These are phyloP conservation scores for Planiliza haematocheilus DNA, from an alignment of 2,113 vertebrate genomes.

Conservation along the genomic window DNA sequence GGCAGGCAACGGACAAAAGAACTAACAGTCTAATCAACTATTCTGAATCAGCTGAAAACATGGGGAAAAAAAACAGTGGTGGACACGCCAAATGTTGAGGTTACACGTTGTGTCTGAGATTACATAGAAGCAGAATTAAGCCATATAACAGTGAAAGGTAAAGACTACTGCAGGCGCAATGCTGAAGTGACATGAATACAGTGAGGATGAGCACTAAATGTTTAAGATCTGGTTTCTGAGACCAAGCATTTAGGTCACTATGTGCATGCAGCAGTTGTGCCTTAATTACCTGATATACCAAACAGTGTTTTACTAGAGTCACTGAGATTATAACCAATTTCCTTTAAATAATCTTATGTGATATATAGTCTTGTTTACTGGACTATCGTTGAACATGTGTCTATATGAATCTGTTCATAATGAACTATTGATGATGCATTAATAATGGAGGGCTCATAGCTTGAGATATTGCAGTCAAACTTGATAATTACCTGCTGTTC, in stretches of 20 bases:
- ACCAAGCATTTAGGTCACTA: conserved; percentile 14
- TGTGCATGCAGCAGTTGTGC: not conserved
- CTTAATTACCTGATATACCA: conserved; percentile 23
- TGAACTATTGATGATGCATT: not conserved
- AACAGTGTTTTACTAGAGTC: conserved; percentile 24
- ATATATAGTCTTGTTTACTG: conserved; percentile 8
- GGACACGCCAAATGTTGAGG: conserved; percentile 7
- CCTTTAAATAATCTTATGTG: not conserved
- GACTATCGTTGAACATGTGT: not conserved
- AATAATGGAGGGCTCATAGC: not conserved
- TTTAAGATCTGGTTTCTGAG: conserved; percentile 15
- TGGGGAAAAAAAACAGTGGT: conserved; percentile 48
- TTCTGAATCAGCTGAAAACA: conserved; percentile 82
- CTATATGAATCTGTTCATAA: not conserved
- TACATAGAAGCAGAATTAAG: too few species aligned
- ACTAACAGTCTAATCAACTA: conserved; percentile 73
- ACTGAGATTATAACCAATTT: not conserved
- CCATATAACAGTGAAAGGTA: conserved; percentile 2
- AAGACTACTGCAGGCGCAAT: conserved; percentile 7
- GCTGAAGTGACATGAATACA: not conserved
- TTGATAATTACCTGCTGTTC: conserved; percentile 21
- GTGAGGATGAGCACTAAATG: conserved; percentile 3
- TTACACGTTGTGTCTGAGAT: too few species aligned
- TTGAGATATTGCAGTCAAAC: conserved; percentile 4
- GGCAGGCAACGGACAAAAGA: not conserved